Evolutionary conservation across 2,888 invertebrate species (phyloP).

Genomic region (Choreutis nemorana): DNA sequence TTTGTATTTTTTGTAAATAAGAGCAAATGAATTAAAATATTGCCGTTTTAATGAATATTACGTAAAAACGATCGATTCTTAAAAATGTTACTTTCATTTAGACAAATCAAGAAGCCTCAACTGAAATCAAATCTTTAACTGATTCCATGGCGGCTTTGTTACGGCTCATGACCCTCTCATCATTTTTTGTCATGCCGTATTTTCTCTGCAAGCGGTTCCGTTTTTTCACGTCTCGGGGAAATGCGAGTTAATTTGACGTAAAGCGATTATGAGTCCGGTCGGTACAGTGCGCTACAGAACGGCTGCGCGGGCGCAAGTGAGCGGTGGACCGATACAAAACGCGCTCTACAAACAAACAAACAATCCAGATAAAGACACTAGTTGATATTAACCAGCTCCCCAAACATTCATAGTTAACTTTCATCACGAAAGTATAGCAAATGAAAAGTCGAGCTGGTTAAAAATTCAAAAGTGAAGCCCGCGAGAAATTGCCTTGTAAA

Average conservation of each 20-base stretch:
- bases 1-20: too few relatives aligned
- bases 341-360: too few relatives aligned
- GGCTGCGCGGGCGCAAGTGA: conserved; percentile 1
- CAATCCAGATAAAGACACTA: too few relatives aligned
- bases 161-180: conserved; percentile 39
- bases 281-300: conserved; percentile 17
- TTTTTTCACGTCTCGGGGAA: conserved; percentile 54
- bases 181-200: conserved; percentile 43
- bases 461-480: not conserved
- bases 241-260: conserved; percentile 50
- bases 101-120: too few relatives aligned
- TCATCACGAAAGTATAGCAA: conserved; percentile 41
- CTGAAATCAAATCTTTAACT: too few relatives aligned
- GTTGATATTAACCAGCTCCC: too few relatives aligned
- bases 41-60: too few relatives aligned
- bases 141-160: too few relatives aligned
- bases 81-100: too few relatives aligned
- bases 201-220: conserved; percentile 48
- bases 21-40: too few relatives aligned
- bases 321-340: too few relatives aligned
- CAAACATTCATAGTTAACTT: conserved; percentile 44
- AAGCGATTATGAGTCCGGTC: conserved; percentile 44
- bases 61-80: too few relatives aligned
- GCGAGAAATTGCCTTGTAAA: not conserved
- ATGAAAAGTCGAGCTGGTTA: conserved; percentile 22